These are phyloP conservation scores for Aulostomus chinensis DNA, from an alignment of 2,797 vertebrate genomes.

Conservation along the genomic window DNA sequence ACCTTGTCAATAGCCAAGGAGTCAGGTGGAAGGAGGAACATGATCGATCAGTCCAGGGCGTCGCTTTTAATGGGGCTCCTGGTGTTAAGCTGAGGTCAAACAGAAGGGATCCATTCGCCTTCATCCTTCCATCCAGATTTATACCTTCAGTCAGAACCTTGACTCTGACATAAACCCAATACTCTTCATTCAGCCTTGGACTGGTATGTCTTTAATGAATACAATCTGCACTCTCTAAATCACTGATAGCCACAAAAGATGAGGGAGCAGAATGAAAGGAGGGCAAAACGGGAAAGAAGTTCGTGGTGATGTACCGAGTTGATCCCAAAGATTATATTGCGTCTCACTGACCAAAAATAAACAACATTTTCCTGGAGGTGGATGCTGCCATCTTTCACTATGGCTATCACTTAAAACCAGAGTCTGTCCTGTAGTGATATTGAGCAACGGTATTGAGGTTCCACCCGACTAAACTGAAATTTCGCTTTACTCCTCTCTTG, in stretches of 20 bases:
- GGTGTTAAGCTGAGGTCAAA: conserved; percentile 66
- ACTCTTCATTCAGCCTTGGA: conserved; percentile 45
- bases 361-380: no score
- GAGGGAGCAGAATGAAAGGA: neutral
- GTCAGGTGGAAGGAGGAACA: conserved; percentile 6
- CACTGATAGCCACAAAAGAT: conserved; percentile 44
- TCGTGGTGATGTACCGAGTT: no score
- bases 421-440: no score
- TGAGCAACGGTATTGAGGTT: no score
- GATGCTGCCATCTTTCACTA: no score
- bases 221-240: conserved; percentile 34
- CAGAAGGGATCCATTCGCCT: conserved; percentile 37
- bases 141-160: conserved; percentile 56
- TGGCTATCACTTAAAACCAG: no score
- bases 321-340: no score
- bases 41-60: conserved; percentile 40
- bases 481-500: no score
- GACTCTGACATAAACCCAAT: conserved; percentile 64
- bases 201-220: conserved; percentile 28
- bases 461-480: no score
- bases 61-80: conserved; percentile 47
- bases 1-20: conserved; percentile 50
- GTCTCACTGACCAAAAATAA: no score
- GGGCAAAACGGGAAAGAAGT: conserved; percentile 12
- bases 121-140: conserved; percentile 44